Evolutionary conservation across 2,888 invertebrate species (phyloP), one percentile per base, ranked within the genome.

Genomic region (Sphaerophoria rueppellii): DNA sequence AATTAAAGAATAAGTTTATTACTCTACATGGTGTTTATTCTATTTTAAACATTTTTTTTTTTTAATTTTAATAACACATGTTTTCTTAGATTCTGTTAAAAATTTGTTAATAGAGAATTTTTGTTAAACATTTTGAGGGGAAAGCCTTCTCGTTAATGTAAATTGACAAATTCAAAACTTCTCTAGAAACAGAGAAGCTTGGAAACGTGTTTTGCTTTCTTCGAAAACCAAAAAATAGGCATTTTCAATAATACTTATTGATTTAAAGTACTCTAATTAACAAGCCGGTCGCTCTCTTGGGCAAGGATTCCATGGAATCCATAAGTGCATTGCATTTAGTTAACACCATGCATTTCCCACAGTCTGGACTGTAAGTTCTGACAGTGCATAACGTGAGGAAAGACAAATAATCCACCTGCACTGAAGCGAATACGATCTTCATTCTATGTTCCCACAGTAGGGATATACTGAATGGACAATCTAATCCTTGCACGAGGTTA

Each of bases 131-230:
- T 50, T 81, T 24, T 24, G 24, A 24, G 46, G 24, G 52, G 75
- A 57, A 75, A 65, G 70, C 37, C 40, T 32, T 54, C 54, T 4
- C 2, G 14, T 63, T 55, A 58, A n/a, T n/a, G 46, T 54, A 78
- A 82, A 82, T 83, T 83, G 79, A 83, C 74, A 74, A 75, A 65
- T 74, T 83, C 58, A 55, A 71, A 75, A 52, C 46, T 50, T 50
- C 55, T 61, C 55, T 50, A 32, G 11, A n/a, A 2, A 0, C 32
- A 60, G 24, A 35, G 48, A 60, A 46, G 52, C 34, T n/a, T 34
- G 32, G 57, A 46, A 35, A 61, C 24, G 12, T 37, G 35, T 7
- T 79, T 35, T 60, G 24, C 43, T 67, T 60, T n/a, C 12, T 24
- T 55, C 6, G 55, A 72, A n/a, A 16, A 24, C 48, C 50, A 60